Conservation (phyloP, 2,797 vertebrate genomes). For the Cynodonichthys magdalenae region DNA sequence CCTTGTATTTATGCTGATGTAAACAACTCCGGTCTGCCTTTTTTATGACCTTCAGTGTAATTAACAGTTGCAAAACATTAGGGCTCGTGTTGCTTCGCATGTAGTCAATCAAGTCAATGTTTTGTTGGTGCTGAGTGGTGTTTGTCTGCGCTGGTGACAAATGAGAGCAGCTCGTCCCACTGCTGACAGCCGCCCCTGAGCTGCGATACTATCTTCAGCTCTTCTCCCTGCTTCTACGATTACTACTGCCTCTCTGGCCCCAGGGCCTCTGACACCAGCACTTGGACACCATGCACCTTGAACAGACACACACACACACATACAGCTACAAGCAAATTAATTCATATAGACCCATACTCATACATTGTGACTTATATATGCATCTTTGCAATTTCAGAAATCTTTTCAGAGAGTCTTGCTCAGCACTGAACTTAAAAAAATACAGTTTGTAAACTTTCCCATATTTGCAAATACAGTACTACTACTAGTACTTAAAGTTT, state of each 20-base stretch:
- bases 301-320: slow-evolving; percentile 40
- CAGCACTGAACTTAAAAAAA: background rate
- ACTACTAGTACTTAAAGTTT: no score
- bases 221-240: slow-evolving; percentile 74
- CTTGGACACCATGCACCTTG: slow-evolving; percentile 28
- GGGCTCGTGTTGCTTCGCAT: slow-evolving; percentile 64
- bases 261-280: slow-evolving; percentile 50
- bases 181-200: slow-evolving; percentile 71
- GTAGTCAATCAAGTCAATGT: slow-evolving; percentile 74
- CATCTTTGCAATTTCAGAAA: slow-evolving; percentile 8
- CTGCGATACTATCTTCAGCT: slow-evolving; percentile 75
- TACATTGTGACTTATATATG: slow-evolving; percentile 33
- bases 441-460: background rate
- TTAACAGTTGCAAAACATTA: slow-evolving; percentile 72
- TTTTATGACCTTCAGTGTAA: slow-evolving; percentile 67
- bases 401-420: background rate
- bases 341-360: slow-evolving; percentile 37
- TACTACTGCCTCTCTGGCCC: slow-evolving; percentile 63
- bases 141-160: slow-evolving; percentile 70
- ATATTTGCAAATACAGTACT: background rate
- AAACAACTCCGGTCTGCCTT: slow-evolving; percentile 46
- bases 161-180: slow-evolving; percentile 62
- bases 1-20: slow-evolving; percentile 28
- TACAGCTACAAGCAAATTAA: slow-evolving; percentile 12
- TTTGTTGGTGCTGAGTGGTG: slow-evolving; percentile 65